phyloP scores from a whole-genome alignment of 1,140 invertebrate genomes.

The Plectus sambesii region DNA sequence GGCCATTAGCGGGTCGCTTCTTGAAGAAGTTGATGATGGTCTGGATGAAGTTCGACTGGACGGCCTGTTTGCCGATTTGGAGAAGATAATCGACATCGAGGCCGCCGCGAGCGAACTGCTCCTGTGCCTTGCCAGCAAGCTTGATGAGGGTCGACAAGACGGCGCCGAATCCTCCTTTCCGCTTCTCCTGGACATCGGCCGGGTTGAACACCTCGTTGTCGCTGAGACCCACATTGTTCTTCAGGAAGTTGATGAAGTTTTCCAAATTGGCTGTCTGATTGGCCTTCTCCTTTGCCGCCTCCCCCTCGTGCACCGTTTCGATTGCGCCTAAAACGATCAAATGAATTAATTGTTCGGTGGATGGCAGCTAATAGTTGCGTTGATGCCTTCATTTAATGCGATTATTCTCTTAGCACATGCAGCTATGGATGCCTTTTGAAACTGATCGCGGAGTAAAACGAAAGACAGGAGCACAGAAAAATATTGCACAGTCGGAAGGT shows the following conservation, averaged over 20 bases:
- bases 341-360: too few species aligned
- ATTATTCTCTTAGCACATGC: too few species aligned
- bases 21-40: slow-evolving; percentile 29
- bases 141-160: slow-evolving; percentile 33
- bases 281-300: slow-evolving; percentile 32
- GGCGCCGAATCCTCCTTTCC: slow-evolving; percentile 29
- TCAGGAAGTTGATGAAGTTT: slow-evolving; percentile 31
- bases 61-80: slow-evolving; percentile 9
- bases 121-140: slow-evolving; percentile 24
- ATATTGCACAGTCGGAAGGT: too few species aligned
- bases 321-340: too few species aligned
- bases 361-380: too few species aligned
- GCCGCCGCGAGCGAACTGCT: slow-evolving; percentile 33
- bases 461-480: too few species aligned
- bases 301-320: slow-evolving; percentile 25
- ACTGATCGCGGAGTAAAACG: too few species aligned
- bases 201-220: slow-evolving; percentile 29
- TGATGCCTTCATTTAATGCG: too few species aligned
- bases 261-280: slow-evolving; percentile 30
- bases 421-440: too few species aligned
- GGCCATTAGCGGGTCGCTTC: slow-evolving; percentile 7
- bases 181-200: slow-evolving; percentile 33
- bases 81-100: slow-evolving; percentile 29
- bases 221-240: slow-evolving; percentile 24
- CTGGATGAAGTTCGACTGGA: slow-evolving; percentile 20